phyloP scores from a whole-genome alignment of 2,797 vertebrate species.

The Enteromius anoplus region DNA sequence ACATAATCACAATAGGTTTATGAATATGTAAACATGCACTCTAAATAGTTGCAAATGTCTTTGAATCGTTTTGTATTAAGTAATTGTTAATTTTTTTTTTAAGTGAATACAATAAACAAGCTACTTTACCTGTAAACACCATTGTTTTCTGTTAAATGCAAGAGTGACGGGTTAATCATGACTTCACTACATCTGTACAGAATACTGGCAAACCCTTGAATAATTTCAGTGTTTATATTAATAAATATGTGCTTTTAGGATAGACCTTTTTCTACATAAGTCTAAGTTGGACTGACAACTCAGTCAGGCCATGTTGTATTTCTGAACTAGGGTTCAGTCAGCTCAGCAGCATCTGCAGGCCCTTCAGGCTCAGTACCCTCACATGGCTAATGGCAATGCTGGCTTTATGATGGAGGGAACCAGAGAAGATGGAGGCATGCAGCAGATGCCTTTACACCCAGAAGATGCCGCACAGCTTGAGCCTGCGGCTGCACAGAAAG shows the following conservation, averaged over 20 bases:
- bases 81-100: neutral
- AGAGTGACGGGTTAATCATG: neutral
- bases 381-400: constrained; percentile 58
- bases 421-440: constrained; percentile 63
- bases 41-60: neutral
- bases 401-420: constrained; percentile 56
- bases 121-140: neutral
- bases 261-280: neutral
- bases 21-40: neutral
- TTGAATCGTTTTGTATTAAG: neutral
- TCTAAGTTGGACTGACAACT: constrained; percentile 14
- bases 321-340: constrained; percentile 78
- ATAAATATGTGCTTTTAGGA: neutral
- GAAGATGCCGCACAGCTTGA: constrained; percentile 67
- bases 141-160: neutral
- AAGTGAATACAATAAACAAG: neutral
- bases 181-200: neutral
- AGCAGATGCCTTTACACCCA: constrained; percentile 64
- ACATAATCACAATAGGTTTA: neutral
- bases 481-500: constrained; percentile 65
- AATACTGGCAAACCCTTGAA: neutral
- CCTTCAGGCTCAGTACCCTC: constrained; percentile 74
- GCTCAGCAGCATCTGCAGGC: constrained; percentile 78
- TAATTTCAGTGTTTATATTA: neutral
- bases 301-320: constrained; percentile 51